Percentiles rank a stretch among this genome's conserved stretches.
Evolutionary conservation across 2,797 vertebrate species (phyloP).

Genomic region (Eospalax fontanierii): DNA sequence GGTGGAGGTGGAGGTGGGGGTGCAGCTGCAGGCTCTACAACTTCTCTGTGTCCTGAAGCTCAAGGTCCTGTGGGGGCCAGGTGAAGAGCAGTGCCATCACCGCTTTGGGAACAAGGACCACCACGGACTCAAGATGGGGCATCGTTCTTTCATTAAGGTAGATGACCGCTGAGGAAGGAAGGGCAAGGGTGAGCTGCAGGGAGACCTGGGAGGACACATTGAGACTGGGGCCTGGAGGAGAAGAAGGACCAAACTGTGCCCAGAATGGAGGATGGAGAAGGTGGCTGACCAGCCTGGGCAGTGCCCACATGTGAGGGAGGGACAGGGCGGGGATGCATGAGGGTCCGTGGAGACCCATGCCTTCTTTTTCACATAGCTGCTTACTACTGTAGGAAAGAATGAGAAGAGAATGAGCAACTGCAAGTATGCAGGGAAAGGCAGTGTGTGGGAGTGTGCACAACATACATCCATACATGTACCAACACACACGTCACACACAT

Average conservation of each 20-base stretch:
- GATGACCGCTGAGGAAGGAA: not conserved
- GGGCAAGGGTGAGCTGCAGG: not conserved
- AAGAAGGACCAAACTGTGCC: not conserved
- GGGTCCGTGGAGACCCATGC: not conserved
- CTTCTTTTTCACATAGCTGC: not conserved
- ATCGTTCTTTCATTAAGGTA: not conserved
- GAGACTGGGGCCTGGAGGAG: not conserved
- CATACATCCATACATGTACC: too few relatives aligned
- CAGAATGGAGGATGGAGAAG: not conserved
- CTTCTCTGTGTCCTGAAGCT: not conserved
- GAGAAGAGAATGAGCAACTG: too few relatives aligned
- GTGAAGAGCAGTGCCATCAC: not conserved
- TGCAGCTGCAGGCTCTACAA: too few relatives aligned
- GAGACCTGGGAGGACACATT: not conserved
- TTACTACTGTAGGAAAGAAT: fast-evolving
- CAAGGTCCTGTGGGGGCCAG: not conserved
- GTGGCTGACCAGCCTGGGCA: not conserved
- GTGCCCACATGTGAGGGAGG: fast-evolving
- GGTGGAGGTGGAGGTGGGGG: too few relatives aligned
- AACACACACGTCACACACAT: not conserved
- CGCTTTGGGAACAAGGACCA: not conserved
- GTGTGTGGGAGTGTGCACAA: fast-evolving
- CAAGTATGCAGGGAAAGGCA: too few relatives aligned
- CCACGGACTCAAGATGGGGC: not conserved
- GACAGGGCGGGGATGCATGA: too few relatives aligned